Conservation (phyloP, 2,888 invertebrate genomes). For the Andrena praecox region DNA sequence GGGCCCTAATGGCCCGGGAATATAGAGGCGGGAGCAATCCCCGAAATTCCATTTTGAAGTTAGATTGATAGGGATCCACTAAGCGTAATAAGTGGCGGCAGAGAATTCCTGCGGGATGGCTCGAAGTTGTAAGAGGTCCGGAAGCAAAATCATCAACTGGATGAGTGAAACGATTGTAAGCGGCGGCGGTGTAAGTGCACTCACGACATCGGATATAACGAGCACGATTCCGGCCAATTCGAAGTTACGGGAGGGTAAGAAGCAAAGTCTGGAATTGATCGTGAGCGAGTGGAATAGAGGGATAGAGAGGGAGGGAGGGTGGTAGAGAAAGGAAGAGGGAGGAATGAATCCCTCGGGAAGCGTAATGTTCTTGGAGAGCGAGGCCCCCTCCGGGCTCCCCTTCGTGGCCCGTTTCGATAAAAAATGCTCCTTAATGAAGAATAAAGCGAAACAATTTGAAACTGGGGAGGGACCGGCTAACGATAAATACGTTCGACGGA, state of each 20-base stretch:
- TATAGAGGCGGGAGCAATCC: slow-evolving; percentile 15
- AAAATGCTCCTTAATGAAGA: slow-evolving; percentile 53
- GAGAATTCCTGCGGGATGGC: slow-evolving; percentile 58
- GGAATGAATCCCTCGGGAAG: slow-evolving; percentile 58
- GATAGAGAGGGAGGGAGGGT: neutral
- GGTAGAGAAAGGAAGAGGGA: slow-evolving; percentile 36
- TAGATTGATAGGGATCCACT: slow-evolving; percentile 57
- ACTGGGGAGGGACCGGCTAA: neutral
- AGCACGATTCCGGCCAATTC: slow-evolving; percentile 64
- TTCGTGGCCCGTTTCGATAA: slow-evolving; percentile 12
- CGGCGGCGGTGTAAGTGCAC: slow-evolving; percentile 59
- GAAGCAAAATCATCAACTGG: slow-evolving; percentile 59
- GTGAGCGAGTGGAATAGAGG: slow-evolving; percentile 56
- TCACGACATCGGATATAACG: slow-evolving; percentile 59
- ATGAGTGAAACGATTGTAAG: slow-evolving; percentile 65
- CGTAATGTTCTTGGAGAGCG: slow-evolving; percentile 54
- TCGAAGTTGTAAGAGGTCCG: slow-evolving; percentile 63
- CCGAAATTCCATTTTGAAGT: slow-evolving; percentile 61
- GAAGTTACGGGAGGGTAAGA: slow-evolving; percentile 65
- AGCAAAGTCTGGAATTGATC: slow-evolving; percentile 67
- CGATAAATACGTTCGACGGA: slow-evolving; percentile 7
- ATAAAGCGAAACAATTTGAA: slow-evolving; percentile 56
- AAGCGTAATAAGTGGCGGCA: slow-evolving; percentile 56
- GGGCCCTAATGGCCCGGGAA: neutral
- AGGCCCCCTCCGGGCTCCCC: slow-evolving; percentile 33